Conservation (phyloP, 2,888 invertebrate genomes). For the Patella caerulea region DNA sequence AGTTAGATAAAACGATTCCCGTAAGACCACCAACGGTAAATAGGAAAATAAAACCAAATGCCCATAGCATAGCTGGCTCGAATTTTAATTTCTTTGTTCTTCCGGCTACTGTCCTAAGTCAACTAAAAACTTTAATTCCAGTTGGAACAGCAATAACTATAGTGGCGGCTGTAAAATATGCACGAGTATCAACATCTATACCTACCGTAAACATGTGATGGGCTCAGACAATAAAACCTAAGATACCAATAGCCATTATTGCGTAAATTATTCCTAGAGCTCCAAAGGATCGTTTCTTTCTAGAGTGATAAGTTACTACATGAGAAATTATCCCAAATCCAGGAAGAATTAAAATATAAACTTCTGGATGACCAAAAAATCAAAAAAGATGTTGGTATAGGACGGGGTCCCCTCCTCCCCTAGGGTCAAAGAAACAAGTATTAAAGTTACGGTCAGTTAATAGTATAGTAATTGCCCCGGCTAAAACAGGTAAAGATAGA, state of each 20-base stretch:
- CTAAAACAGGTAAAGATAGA: constrained; percentile 82
- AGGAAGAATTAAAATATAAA: constrained; percentile 88
- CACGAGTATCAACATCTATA: constrained; percentile 86
- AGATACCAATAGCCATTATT: constrained; percentile 84
- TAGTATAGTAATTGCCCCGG: constrained; percentile 85
- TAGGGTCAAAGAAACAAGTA: constrained; percentile 86
- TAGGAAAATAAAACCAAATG: constrained; percentile 83
- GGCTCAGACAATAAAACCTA: constrained; percentile 88
- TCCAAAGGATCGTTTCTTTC: constrained; percentile 83
- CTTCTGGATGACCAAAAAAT: constrained; percentile 91
- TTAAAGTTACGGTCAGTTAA: constrained; percentile 85
- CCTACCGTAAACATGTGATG: constrained; percentile 90
- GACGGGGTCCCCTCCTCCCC: constrained; percentile 85
- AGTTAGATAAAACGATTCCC: constrained; percentile 75
- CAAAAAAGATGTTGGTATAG: constrained; percentile 88
- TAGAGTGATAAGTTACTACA: constrained; percentile 77
- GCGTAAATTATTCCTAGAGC: constrained; percentile 85
- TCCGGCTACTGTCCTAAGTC: constrained; percentile 77
- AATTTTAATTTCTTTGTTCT: constrained; percentile 75
- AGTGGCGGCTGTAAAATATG: constrained; percentile 87
- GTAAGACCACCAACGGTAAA: constrained; percentile 81
- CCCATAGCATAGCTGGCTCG: constrained; percentile 78
- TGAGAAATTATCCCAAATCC: constrained; percentile 88
- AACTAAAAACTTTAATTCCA: constrained; percentile 87
- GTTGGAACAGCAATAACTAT: constrained; percentile 88